Conservation (phyloP, 2,797 vertebrate species). For the Ispidina picta region DNA sequence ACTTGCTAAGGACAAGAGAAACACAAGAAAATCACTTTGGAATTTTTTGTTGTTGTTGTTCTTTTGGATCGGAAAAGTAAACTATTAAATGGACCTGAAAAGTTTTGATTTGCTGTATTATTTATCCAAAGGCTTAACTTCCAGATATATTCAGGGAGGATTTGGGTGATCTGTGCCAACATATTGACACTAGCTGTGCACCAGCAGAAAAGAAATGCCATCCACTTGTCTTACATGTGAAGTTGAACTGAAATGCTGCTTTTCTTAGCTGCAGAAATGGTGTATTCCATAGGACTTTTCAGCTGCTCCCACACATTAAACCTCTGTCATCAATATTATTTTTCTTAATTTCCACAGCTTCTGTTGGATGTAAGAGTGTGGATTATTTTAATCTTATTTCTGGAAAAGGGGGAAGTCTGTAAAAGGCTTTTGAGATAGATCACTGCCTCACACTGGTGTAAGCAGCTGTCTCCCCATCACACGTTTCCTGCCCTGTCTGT, state of each 20-base stretch:
- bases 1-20: conserved; percentile 81
- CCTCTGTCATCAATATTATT: not conserved
- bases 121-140: conserved; percentile 29
- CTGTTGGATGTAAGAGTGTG: not conserved
- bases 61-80: conserved; percentile 73
- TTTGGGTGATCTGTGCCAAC: not conserved
- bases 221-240: not conserved
- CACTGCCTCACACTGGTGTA: not conserved
- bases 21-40: conserved; percentile 76
- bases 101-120: conserved; percentile 1
- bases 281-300: not conserved
- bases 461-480: not conserved
- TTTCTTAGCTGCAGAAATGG: not conserved
- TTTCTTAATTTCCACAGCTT: not conserved
- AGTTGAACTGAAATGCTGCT: not conserved
- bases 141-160: not conserved
- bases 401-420: not conserved
- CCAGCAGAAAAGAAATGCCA: conserved; percentile 14
- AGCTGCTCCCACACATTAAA: not conserved
- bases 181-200: not conserved
- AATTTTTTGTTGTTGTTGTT: conserved; percentile 62
- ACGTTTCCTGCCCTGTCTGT: not conserved
- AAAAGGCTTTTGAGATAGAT: not conserved
- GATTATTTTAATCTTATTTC: not conserved
- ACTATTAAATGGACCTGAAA: conserved; percentile 9